Conservation (phyloP, 2,888 invertebrate species). For the Embidobia sp. region DNA sequence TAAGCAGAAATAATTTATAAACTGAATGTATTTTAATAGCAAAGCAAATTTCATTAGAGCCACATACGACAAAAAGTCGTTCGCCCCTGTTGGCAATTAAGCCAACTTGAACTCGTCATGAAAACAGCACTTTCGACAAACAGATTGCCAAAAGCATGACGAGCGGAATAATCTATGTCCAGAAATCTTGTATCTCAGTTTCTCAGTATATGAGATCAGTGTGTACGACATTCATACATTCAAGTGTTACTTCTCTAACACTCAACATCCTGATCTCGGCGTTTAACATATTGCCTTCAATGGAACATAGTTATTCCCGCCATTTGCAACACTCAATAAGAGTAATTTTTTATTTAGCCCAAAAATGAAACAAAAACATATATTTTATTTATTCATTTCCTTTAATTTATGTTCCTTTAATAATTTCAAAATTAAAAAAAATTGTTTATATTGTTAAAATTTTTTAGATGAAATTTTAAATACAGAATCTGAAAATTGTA, state of each 20-base stretch:
- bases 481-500: too few relatives aligned
- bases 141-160: slow-evolving; percentile 17
- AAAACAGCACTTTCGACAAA: background rate
- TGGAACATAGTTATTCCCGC: slow-evolving; percentile 49
- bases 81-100: slow-evolving; percentile 55
- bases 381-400: too few relatives aligned
- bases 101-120: slow-evolving; percentile 53
- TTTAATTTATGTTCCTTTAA: too few relatives aligned
- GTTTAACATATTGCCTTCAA: slow-evolving; percentile 1
- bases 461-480: too few relatives aligned
- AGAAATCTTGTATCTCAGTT: slow-evolving; percentile 13
- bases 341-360: too few relatives aligned
- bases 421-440: too few relatives aligned
- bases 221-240: background rate
- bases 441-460: too few relatives aligned
- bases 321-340: slow-evolving; percentile 15
- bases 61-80: slow-evolving; percentile 33
- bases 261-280: background rate
- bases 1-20: too few relatives aligned
- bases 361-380: background rate
- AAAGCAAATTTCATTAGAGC: slow-evolving; percentile 20
- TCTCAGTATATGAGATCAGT: background rate
- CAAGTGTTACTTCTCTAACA: slow-evolving; percentile 1
- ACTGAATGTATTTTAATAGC: too few relatives aligned
- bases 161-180: slow-evolving; percentile 51